phyloP scores from a whole-genome alignment of 2,888 invertebrate species.

The Lithophane ornitopus region DNA sequence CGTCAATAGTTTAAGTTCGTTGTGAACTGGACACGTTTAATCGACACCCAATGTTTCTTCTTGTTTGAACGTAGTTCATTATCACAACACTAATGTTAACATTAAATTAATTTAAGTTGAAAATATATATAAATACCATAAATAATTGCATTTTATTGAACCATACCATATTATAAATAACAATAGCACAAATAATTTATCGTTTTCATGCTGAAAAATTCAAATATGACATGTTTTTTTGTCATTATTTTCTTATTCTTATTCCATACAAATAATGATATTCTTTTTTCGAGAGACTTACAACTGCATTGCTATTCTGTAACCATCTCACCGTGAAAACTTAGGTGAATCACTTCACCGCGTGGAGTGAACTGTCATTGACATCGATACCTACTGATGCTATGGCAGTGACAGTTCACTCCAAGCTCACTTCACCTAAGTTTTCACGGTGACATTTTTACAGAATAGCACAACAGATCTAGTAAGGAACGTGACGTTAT shows the following conservation, averaged over 20 bases:
- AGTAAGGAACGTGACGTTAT: background rate
- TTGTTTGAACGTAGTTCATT: conserved; percentile 86
- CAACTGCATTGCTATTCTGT: too few species aligned
- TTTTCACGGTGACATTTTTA: too few species aligned
- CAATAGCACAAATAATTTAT: background rate
- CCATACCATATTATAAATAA: too few species aligned
- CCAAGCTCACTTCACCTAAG: too few species aligned
- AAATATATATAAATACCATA: conserved; percentile 10
- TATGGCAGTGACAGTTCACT: too few species aligned
- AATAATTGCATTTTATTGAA: conserved; percentile 22
- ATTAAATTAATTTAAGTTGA: conserved; percentile 11
- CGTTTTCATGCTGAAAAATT: background rate
- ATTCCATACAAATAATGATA: background rate
- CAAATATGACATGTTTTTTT: background rate
- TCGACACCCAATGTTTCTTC: conserved; percentile 30
- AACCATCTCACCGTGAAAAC: too few species aligned
- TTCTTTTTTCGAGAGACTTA: background rate
- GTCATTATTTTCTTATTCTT: background rate
- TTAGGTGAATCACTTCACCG: too few species aligned
- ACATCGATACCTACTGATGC: too few species aligned
- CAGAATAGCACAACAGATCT: too few species aligned
- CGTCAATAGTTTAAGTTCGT: conserved; percentile 68
- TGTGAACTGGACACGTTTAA: conserved; percentile 89
- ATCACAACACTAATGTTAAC: conserved; percentile 76
- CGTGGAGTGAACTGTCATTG: too few species aligned